Conservation (phyloP, 2,113 vertebrate species). For the Perca fluviatilis region DNA sequence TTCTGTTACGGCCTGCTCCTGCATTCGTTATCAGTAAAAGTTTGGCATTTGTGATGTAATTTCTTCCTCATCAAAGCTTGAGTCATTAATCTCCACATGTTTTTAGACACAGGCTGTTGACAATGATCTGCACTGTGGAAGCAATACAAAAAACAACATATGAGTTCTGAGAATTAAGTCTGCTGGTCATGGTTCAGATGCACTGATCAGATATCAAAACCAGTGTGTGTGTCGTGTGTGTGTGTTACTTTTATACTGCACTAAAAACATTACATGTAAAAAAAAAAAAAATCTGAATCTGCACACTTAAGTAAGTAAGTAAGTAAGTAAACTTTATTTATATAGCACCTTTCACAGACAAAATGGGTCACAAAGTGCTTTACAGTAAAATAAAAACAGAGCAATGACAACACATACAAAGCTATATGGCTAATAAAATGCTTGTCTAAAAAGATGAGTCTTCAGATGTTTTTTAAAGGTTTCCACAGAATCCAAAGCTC, state of each 20-base stretch:
- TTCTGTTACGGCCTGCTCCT: neutral
- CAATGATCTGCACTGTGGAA: neutral
- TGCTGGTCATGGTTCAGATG: neutral
- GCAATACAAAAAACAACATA: neutral
- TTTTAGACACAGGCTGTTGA: neutral
- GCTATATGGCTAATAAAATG: no score
- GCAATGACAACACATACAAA: no score
- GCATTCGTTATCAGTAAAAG: neutral
- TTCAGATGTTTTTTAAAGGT: no score
- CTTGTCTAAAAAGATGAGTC: no score
- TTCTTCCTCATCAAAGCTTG: neutral
- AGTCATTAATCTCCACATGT: constrained; percentile 9
- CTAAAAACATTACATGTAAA: neutral
- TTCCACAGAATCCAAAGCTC: no score
- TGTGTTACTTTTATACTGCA: neutral
- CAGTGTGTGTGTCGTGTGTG: neutral
- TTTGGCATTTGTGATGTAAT: neutral
- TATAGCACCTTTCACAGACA: no score
- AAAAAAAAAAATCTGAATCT: neutral
- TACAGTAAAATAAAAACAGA: no score
- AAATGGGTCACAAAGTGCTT: no score
- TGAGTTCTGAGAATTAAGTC: neutral
- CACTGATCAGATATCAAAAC: constrained; percentile 6
- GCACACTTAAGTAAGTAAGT: no score
- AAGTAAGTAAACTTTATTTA: no score